These are phyloP conservation scores for Lanius ludovicianus DNA, from an alignment of 2,113 vertebrate species.

Conservation along the genomic window DNA sequence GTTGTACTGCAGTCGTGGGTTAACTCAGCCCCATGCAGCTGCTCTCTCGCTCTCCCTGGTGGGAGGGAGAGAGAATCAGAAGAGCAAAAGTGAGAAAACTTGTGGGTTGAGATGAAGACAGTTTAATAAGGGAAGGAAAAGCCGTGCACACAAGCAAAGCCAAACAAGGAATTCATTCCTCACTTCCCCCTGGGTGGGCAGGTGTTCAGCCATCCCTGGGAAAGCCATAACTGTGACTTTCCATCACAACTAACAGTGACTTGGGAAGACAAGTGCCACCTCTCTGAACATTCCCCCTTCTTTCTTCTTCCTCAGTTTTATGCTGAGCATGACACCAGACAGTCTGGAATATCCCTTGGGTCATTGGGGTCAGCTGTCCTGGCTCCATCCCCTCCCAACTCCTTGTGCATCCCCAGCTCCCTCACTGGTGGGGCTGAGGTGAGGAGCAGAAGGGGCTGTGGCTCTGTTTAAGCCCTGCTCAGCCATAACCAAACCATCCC, in stretches of 20 bases:
- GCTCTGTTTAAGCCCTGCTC: not conserved
- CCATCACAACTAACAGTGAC: not conserved
- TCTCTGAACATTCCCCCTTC: not conserved
- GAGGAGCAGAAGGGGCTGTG: not conserved
- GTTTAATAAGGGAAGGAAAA: not conserved
- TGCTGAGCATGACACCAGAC: not conserved
- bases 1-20: not conserved
- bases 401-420: not conserved
- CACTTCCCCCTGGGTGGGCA: not conserved
- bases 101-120: not conserved
- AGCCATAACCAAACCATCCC: not conserved
- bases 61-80: not conserved
- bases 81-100: not conserved
- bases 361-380: not conserved
- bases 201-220: not conserved
- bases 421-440: not conserved
- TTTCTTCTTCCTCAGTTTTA: not conserved
- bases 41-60: not conserved
- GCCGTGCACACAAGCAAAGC: not conserved
- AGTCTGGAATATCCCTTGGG: not conserved
- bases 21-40: not conserved
- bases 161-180: not conserved
- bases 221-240: not conserved
- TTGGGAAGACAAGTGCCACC: not conserved
- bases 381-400: not conserved